These are phyloP conservation scores for Oncorhynchus tshawytscha DNA, from an alignment of 2,113 vertebrate species.

Conservation along the genomic window DNA sequence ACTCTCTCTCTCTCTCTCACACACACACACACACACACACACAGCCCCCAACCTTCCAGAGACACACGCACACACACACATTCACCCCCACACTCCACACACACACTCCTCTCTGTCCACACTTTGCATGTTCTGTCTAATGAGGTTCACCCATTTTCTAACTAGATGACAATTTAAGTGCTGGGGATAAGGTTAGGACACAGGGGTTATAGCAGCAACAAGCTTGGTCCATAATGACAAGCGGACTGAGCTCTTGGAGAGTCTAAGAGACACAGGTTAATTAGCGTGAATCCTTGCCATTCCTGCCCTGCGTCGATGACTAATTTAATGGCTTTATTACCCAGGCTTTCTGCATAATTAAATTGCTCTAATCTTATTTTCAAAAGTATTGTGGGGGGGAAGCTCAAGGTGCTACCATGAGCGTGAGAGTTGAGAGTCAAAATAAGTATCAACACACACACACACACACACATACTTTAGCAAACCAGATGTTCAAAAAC, in stretches of 20 bases:
- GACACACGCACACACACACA: neutral
- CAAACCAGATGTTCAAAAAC: neutral
- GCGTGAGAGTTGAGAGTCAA: constrained; percentile 3
- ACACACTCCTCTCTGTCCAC: neutral
- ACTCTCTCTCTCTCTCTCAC: neutral
- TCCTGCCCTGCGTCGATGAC: constrained; percentile 50
- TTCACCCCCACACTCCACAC: no score
- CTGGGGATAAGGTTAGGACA: constrained; percentile 56
- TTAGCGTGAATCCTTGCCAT: constrained; percentile 64
- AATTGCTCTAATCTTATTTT: constrained; percentile 71
- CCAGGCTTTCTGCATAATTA: constrained; percentile 66
- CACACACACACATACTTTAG: neutral
- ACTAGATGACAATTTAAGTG: constrained; percentile 56
- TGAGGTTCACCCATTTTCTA: constrained; percentile 42
- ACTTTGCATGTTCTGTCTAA: constrained; percentile 36
- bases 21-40: neutral
- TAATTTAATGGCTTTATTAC: constrained; percentile 74
- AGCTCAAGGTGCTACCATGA: constrained; percentile 60
- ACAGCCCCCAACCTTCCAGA: neutral
- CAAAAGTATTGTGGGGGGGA: constrained; percentile 59
- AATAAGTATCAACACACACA: neutral
- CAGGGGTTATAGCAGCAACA: constrained; percentile 42
- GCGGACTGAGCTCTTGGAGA: constrained; percentile 33
- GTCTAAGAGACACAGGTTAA: constrained; percentile 67
- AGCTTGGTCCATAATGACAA: constrained; percentile 44